These are phyloP conservation scores for Eupithecia centaureata DNA, from an alignment of 2,888 invertebrate species.

Conservation along the genomic window DNA sequence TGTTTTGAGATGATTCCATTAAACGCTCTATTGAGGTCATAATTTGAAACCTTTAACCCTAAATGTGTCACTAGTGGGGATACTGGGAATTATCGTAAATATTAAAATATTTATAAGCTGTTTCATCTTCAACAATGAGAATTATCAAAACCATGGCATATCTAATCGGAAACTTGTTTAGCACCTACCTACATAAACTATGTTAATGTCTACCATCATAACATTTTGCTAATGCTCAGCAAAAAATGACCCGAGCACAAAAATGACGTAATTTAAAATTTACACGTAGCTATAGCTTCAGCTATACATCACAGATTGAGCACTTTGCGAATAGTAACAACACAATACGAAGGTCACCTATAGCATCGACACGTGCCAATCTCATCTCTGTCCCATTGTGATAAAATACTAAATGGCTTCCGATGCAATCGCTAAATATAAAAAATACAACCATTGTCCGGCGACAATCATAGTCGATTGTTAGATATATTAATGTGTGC, in stretches of 20 bases:
- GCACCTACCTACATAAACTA: not conserved
- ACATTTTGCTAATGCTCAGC: not conserved
- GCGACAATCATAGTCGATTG: slow-evolving; percentile 21
- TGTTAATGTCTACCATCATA: not conserved
- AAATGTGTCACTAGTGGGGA: too few relatives aligned
- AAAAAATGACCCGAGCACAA: not conserved
- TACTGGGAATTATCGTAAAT: too few relatives aligned
- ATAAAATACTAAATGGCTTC: slow-evolving; percentile 13
- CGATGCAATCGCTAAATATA: slow-evolving; percentile 12
- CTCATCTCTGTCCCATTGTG: slow-evolving; percentile 12
- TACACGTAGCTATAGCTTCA: slow-evolving; percentile 4
- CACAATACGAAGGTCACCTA: slow-evolving; percentile 24
- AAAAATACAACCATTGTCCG: slow-evolving; percentile 29
- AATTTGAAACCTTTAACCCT: too few relatives aligned
- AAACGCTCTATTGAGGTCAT: too few relatives aligned
- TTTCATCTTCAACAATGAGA: too few relatives aligned
- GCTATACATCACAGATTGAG: not conserved
- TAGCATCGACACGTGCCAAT: slow-evolving; percentile 23
- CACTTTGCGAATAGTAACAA: slow-evolving; percentile 6
- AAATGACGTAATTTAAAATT: slow-evolving; percentile 8
- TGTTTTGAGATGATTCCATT: too few relatives aligned
- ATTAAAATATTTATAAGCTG: too few relatives aligned
- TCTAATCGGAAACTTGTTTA: not conserved
- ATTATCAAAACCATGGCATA: too few relatives aligned
- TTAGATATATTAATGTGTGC: slow-evolving; percentile 12